These are phyloP conservation scores for Boleophthalmus pectinirostris DNA, from an alignment of 2,113 vertebrate species.

Conservation along the genomic window DNA sequence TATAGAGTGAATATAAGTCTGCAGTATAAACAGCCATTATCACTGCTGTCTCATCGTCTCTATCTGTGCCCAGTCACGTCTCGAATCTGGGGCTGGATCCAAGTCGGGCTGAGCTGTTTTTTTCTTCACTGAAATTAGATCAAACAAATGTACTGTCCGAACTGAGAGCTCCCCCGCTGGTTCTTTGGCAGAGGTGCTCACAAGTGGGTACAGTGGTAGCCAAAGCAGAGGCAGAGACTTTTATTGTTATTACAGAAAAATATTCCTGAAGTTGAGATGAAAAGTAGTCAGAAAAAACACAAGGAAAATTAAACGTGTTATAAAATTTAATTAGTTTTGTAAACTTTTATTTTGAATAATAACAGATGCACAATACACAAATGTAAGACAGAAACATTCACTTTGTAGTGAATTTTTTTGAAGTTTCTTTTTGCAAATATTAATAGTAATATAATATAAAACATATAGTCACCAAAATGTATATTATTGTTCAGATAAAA, in stretches of 20 bases:
- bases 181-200: background rate
- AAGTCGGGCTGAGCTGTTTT: constrained; percentile 10
- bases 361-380: background rate
- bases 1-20: background rate
- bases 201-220: background rate
- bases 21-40: constrained; percentile 11
- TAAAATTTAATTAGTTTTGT: background rate
- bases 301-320: background rate
- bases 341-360: background rate
- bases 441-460: background rate
- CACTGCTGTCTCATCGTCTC: background rate
- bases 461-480: too few species aligned
- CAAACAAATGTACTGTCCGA: background rate
- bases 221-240: background rate
- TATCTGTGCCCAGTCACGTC: constrained; percentile 9
- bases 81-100: constrained; percentile 2
- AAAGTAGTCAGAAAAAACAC: background rate
- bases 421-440: background rate
- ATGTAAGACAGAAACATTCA: background rate
- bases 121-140: constrained; percentile 8
- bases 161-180: background rate
- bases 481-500: too few species aligned
- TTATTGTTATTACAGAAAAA: background rate
- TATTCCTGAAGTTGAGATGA: background rate
- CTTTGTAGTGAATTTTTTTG: too few species aligned